Conservation (phyloP, 2,113 vertebrate species). For the Grantiella picta region DNA sequence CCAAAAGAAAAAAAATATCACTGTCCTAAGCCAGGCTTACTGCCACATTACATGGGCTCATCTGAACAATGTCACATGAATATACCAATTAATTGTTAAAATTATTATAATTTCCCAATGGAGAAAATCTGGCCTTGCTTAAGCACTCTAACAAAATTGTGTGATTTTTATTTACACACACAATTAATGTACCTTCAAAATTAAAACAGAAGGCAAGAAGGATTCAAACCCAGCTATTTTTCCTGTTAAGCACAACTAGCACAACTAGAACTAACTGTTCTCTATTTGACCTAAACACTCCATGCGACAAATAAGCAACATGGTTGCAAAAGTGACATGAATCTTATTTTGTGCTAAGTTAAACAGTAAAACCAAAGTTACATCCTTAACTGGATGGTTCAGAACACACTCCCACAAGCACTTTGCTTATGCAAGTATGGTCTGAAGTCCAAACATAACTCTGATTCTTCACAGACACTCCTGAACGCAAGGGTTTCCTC, state of each 20-base stretch:
- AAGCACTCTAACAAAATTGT: not conserved
- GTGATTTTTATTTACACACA: not conserved
- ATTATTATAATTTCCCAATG: not conserved
- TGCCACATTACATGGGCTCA: not conserved
- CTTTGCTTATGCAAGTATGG: not conserved
- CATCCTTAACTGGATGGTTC: not conserved
- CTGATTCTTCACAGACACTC: not conserved
- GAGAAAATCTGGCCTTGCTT: not conserved
- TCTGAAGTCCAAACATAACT: not conserved
- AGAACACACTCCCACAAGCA: not conserved
- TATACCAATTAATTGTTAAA: not conserved
- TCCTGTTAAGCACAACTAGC: not conserved
- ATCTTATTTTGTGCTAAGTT: not conserved
- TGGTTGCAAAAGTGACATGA: not conserved
- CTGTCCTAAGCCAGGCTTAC: not conserved
- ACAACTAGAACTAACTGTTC: not conserved
- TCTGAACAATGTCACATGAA: not conserved
- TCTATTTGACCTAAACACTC: not conserved
- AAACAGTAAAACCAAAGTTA: not conserved
- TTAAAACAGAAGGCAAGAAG: not conserved
- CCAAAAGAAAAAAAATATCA: not conserved
- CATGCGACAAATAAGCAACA: not conserved
- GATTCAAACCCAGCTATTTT: not conserved
- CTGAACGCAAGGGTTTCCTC: not conserved
- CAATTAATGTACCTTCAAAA: not conserved